Evolutionary conservation across 2,888 invertebrate genomes (phyloP).

Genomic region (Plagodis dolabraria): DNA sequence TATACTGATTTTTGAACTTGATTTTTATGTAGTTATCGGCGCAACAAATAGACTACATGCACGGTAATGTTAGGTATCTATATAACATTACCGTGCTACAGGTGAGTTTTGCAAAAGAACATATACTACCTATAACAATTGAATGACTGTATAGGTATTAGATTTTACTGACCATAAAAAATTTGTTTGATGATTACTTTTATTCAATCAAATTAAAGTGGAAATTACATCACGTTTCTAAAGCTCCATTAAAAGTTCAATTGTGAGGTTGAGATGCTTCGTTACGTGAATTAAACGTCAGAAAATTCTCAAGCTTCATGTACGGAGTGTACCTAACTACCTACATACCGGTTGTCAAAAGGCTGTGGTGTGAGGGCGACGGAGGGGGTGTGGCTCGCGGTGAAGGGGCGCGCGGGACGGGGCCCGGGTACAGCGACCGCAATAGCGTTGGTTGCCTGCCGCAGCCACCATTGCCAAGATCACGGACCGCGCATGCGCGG

Average conservation of each 20-base stretch:
- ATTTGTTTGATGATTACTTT: conserved; percentile 24
- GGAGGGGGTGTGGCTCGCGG: conserved; percentile 40
- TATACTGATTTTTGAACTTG: too few species aligned
- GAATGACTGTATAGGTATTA: conserved; percentile 16
- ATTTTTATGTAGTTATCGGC: too few species aligned
- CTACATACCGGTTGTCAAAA: conserved; percentile 81
- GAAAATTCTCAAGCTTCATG: conserved; percentile 75
- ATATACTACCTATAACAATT: not conserved
- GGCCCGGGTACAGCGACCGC: conserved; percentile 80
- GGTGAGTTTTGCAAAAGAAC: too few species aligned
- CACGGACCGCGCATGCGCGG: conserved; percentile 82
- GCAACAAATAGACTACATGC: too few species aligned
- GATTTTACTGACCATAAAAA: conserved; percentile 28
- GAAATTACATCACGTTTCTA: conserved; percentile 51
- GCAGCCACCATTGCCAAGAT: conserved; percentile 85
- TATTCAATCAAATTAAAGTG: conserved; percentile 31
- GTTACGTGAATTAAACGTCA: conserved; percentile 79
- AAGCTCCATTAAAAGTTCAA: conserved; percentile 64
- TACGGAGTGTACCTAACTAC: conserved; percentile 59
- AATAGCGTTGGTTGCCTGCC: conserved; percentile 68
- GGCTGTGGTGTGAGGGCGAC: conserved; percentile 52
- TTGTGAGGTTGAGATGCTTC: conserved; percentile 62
- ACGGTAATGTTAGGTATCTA: too few species aligned
- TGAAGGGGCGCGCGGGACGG: conserved; percentile 36
- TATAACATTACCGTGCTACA: too few species aligned